Percentiles rank a stretch among this genome's conserved stretches.
These are phyloP conservation scores for Trichechus manatus DNA, from an alignment of 2,113 vertebrate species.

Conservation along the genomic window DNA sequence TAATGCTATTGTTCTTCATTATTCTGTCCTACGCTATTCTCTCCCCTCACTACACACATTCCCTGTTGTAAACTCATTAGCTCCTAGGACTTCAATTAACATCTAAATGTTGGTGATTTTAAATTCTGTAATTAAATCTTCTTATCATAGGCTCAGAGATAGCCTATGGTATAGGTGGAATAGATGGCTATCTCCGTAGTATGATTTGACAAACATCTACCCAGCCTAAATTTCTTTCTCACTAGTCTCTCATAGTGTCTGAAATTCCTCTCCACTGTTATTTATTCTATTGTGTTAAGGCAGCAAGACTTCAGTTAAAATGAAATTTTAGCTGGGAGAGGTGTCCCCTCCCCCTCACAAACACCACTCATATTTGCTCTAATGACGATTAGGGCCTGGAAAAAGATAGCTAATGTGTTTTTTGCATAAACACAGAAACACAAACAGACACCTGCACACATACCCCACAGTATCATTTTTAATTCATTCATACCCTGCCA, in stretches of 20 bases:
- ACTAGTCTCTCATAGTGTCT: constrained; percentile 9
- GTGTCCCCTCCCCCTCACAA: neutral
- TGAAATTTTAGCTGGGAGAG: constrained; percentile 40
- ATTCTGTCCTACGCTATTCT: constrained; percentile 25
- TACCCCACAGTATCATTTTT: neutral
- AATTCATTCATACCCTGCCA: constrained; percentile 15
- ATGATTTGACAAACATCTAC: constrained; percentile 45
- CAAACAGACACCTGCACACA: neutral
- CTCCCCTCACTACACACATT: constrained; percentile 7
- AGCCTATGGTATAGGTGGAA: neutral
- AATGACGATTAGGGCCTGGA: neutral
- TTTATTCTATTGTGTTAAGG: constrained; percentile 50
- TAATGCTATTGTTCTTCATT: constrained; percentile 13
- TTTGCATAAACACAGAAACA: constrained; percentile 42
- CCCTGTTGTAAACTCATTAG: neutral
- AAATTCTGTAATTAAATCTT: constrained; percentile 37
- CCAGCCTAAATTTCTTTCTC: constrained; percentile 17
- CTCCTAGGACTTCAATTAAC: neutral
- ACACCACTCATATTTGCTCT: neutral
- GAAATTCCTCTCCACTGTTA: constrained; percentile 24
- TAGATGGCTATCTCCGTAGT: neutral
- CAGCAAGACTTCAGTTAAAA: constrained; percentile 38
- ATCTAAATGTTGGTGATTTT: constrained; percentile 22
- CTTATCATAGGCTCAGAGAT: neutral
- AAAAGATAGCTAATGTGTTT: neutral